Conservation (phyloP, 2,888 invertebrate species). For the Chrysotoxum bicinctum region DNA sequence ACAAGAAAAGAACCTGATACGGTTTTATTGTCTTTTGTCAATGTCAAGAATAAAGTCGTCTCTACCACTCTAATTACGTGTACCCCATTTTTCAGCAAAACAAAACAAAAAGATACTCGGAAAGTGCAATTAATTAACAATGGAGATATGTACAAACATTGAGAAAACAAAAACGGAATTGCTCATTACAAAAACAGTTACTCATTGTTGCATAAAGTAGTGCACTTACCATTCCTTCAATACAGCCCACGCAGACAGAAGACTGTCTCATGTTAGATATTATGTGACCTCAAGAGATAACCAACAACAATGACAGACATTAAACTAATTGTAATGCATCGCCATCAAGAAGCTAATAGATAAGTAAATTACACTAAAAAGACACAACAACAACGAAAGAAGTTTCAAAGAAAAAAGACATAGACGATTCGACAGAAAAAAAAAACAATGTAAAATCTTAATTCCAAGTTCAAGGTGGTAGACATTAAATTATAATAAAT, state of each 20-base stretch:
- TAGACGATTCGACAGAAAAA: neutral
- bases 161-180: neutral
- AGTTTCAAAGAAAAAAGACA: neutral
- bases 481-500: slow-evolving; percentile 53
- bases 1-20: slow-evolving; percentile 7
- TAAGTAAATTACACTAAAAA: slow-evolving; percentile 18
- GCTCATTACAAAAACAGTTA: slow-evolving; percentile 33
- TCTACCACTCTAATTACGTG: neutral
- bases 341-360: slow-evolving; percentile 8
- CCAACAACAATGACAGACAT: slow-evolving; percentile 18
- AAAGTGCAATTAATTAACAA: slow-evolving; percentile 8
- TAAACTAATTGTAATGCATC: slow-evolving; percentile 30
- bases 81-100: neutral
- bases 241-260: neutral
- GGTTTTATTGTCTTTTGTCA: slow-evolving; percentile 33
- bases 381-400: too few relatives aligned
- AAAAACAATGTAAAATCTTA: slow-evolving; percentile 12
- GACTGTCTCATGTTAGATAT: neutral
- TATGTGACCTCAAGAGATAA: slow-evolving; percentile 41
- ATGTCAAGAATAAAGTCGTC: slow-evolving; percentile 36
- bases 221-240: neutral
- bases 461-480: slow-evolving; percentile 56
- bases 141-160: slow-evolving; percentile 4
- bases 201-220: slow-evolving; percentile 36
- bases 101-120: neutral